phyloP scores from a whole-genome alignment of 2,797 vertebrate species.

The Spinibarbus caldwelli region DNA sequence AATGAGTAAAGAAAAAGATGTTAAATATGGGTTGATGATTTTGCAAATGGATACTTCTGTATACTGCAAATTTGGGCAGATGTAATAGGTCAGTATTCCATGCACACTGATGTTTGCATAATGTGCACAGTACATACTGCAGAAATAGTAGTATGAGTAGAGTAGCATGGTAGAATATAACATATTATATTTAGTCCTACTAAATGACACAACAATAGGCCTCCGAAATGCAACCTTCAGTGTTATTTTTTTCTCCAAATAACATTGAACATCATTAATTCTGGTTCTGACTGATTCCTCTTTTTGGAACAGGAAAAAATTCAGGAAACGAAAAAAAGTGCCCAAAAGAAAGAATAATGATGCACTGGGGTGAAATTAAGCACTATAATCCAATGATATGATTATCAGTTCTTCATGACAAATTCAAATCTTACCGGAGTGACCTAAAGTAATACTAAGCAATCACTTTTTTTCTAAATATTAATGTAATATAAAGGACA shows the following conservation, averaged over 20 bases:
- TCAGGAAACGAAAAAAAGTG: constrained; percentile 21
- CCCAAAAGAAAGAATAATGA: constrained; percentile 15
- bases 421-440: not conserved
- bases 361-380: constrained; percentile 6
- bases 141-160: too few species aligned
- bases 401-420: not conserved
- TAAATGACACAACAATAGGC: too few species aligned
- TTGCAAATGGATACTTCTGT: not conserved
- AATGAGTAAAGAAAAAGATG: not conserved
- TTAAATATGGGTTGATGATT: not conserved
- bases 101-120: not conserved
- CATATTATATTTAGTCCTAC: not conserved
- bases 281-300: constrained; percentile 42
- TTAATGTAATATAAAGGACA: not conserved
- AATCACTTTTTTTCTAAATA: not conserved
- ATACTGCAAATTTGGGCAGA: not conserved
- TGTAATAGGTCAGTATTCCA: not conserved
- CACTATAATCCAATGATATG: not conserved
- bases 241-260: too few species aligned
- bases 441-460: not conserved
- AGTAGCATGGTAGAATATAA: not conserved
- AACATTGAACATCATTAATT: not conserved
- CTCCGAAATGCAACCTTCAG: too few species aligned
- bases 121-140: too few species aligned
- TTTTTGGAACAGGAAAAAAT: constrained; percentile 43